These are phyloP conservation scores for Halocynthia aurantium DNA, from an alignment of 23 tunicate species.

Conservation along the genomic window DNA sequence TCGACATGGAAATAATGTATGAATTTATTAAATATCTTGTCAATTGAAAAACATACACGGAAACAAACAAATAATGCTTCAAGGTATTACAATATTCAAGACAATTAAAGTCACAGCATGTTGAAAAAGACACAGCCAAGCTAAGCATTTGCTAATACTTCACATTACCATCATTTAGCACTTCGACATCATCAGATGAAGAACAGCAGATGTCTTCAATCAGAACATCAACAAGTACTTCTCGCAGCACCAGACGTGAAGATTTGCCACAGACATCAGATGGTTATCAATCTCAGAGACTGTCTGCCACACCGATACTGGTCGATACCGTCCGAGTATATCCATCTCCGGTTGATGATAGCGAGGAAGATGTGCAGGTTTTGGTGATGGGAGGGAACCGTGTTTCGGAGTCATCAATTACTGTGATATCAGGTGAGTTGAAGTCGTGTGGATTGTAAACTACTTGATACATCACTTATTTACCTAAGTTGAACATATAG, in stretches of 20 bases:
- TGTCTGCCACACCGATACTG: background rate
- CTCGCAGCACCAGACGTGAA: background rate
- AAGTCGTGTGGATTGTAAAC: background rate
- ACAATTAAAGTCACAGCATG: no score
- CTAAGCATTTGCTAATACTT: no score
- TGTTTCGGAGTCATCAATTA: conserved; percentile 25
- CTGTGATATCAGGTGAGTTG: conserved; percentile 8
- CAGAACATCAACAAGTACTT: background rate
- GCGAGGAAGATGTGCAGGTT: background rate
- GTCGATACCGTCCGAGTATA: background rate
- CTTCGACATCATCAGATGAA: no score
- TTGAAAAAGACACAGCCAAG: no score
- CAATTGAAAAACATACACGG: no score
- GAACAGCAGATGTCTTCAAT: background rate
- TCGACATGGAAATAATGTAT: no score
- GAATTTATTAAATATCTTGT: no score
- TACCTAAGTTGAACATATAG: no score
- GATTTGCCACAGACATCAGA: background rate
- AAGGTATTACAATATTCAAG: no score
- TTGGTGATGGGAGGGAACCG: background rate
- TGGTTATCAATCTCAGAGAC: conserved; percentile 2
- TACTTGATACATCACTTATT: no score
- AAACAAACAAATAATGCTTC: no score
- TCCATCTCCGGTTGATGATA: background rate
- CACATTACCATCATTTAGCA: no score